Conservation (phyloP, 2,113 vertebrate genomes). For the Aegotheles bennettii region DNA sequence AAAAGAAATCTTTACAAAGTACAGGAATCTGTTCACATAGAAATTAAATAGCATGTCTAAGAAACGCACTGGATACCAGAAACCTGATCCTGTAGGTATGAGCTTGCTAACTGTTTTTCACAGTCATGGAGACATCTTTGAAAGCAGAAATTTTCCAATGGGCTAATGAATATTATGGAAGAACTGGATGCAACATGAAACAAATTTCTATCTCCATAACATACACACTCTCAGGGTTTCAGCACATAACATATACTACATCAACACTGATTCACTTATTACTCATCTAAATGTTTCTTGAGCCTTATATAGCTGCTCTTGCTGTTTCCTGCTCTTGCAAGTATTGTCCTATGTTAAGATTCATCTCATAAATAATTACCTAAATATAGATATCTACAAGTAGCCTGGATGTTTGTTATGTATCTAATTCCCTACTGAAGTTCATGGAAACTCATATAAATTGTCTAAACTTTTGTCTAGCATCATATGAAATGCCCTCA, state of each 20-base stretch:
- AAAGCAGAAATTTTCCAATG: not conserved
- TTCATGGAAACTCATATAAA: not conserved
- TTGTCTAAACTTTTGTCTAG: not conserved
- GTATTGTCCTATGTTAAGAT: not conserved
- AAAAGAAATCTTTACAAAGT: not conserved
- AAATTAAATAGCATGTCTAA: not conserved
- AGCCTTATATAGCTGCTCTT: not conserved
- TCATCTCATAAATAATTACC: not conserved
- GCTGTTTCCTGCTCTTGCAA: not conserved
- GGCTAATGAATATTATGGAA: not conserved
- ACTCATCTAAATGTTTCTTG: not conserved
- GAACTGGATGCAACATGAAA: not conserved
- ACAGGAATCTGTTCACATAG: not conserved
- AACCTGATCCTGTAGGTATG: not conserved
- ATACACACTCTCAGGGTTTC: not conserved
- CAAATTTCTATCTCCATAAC: not conserved
- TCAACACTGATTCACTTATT: not conserved
- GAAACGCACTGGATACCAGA: not conserved
- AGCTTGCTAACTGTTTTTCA: not conserved
- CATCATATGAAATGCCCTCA: not conserved
- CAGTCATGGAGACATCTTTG: not conserved
- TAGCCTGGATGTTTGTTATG: not conserved
- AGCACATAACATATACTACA: not conserved
- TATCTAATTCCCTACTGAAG: not conserved
- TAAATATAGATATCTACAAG: not conserved